Evolutionary conservation across 23 tunicate genomes (phyloP), one percentile per base, ranked within the genome.

Genomic region (Botrylloides violaceus): DNA sequence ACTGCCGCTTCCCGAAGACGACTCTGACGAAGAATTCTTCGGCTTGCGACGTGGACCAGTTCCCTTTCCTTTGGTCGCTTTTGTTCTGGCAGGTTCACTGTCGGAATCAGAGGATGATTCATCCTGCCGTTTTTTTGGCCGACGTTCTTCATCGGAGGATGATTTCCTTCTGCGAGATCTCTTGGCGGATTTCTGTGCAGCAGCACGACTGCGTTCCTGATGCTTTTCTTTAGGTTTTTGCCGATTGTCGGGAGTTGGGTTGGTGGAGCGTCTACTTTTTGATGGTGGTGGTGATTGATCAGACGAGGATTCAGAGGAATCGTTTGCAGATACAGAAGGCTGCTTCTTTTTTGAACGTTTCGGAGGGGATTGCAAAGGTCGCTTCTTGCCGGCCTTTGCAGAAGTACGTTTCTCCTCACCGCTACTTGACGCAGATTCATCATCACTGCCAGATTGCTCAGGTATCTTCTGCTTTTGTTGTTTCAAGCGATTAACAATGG

Each of bases 1-100:
- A 31, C 12, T 33, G 12, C 33, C 36, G 33, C 70, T 63, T 3
- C 70, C 33, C 3, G 70, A 63, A 4, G 70, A 63, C 62, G 62
- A 58, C 12, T 58, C 62, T 29, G 70, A 15, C 4, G 7, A 31
- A 29, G 70, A 33, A 3, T 28, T 4, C 33, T 25, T 31, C 33
- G 32, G 34, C 35, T 34, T 4, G 35, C 70, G 70, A 31, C 35
- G 53, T 15, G 9, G 53, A 7, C 53, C 53, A 7, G 9, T 43
- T 15, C 12, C 53, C 53, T 9, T 9, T 43, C 12, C 12, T 15
- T 43, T 43, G 9, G 53, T n/a, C 53, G 53, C 53, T 15, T 9
- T 9, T 43, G 53, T 9, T 15, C 15, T 43, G 9, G 53, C 12
- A 9, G 53, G 53, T 9, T 43, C 53, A 43, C 53, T 43, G 53